A percentile compares a stretch with the other conserved stretches of the same genome.
Conservation (phyloP, 2,888 invertebrate species). For the Cosmopolites sordidus region DNA sequence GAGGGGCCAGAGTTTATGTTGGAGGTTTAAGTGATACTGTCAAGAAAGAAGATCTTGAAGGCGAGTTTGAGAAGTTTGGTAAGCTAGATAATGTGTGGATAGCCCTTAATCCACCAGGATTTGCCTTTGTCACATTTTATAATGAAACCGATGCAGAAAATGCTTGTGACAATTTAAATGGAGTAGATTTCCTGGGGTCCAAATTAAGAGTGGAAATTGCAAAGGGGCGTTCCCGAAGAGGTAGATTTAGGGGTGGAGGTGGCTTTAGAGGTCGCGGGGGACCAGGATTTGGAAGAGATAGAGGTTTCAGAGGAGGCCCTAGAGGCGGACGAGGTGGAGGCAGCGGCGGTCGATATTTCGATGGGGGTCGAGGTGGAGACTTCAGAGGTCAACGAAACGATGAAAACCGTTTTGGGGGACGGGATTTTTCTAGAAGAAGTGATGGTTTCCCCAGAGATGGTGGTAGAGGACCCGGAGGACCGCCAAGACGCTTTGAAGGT, state of each 20-base stretch:
- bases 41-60: constrained; percentile 88
- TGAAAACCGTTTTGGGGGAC: constrained; percentile 29
- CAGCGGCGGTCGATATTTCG: constrained; percentile 32
- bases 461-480: constrained; percentile 35
- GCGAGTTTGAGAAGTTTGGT: constrained; percentile 87
- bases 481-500: constrained; percentile 24
- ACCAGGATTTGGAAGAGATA: constrained; percentile 27
- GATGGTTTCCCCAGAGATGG: constrained; percentile 32
- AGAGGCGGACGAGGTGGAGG: constrained; percentile 45
- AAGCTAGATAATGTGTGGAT: constrained; percentile 91
- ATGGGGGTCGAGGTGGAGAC: constrained; percentile 24
- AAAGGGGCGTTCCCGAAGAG: constrained; percentile 68
- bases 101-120: constrained; percentile 90
- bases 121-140: constrained; percentile 90
- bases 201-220: constrained; percentile 86
- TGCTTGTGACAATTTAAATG: constrained; percentile 84
- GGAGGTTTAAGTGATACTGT: constrained; percentile 84
- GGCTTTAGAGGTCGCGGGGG: constrained; percentile 42
- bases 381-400: constrained; percentile 22
- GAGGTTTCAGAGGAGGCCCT: constrained; percentile 31
- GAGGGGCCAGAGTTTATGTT: constrained; percentile 80
- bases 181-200: constrained; percentile 80
- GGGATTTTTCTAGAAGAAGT: constrained; percentile 36
- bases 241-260: constrained; percentile 56
- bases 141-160: constrained; percentile 85